Evolutionary conservation across 2,797 vertebrate genomes (phyloP), one percentile per base, ranked within the genome.

Genomic region (Gallirallus australis): DNA sequence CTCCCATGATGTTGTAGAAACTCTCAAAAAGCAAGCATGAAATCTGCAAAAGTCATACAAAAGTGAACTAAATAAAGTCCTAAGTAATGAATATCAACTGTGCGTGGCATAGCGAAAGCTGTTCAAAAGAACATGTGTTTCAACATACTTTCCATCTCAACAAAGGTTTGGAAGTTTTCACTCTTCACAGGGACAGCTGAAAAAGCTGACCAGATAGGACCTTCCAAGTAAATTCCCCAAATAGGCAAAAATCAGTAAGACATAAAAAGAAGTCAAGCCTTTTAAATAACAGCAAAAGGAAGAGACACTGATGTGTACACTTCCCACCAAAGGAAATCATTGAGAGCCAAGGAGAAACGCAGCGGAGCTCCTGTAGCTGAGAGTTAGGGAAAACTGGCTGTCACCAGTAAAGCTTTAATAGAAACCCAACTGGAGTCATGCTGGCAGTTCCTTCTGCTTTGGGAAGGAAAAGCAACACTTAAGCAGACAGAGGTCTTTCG

Each of bases 71-170:
- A 81, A 82, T 77, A 33, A 89, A 94, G 93, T 47, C 6, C 0
- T n/a, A 68, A 90, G 75, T 71, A 85, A 89, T 78, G 90, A 79
- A 9, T 76, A 87, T 91, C 65, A 92, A 96, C 91, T 78, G 91
- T 69, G 94, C 75, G 7, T 30, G 75, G 90, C 69, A 48, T 3
- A 79, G 89, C 1, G 0, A 82, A 91, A 77, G 76, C 80, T 28
- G 15, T 39, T 86, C 61, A 27, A 21, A 83, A 61, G 84, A 96
- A 85, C 89, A 93, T 68, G 78, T 92, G 93, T 18, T 91, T 15
- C 77, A 95, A 79, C 84, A 92, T 76, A 92, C 66, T 92, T 93
- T 94, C 91, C 95, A 63, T 91, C 91, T 85, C 87, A 61, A 78
- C 83, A 89, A 90, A 86, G 72, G 39, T 54, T 76, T 63, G 5